phyloP scores from a whole-genome alignment of 2,888 invertebrate species.

The Pterobdella sp. region DNA sequence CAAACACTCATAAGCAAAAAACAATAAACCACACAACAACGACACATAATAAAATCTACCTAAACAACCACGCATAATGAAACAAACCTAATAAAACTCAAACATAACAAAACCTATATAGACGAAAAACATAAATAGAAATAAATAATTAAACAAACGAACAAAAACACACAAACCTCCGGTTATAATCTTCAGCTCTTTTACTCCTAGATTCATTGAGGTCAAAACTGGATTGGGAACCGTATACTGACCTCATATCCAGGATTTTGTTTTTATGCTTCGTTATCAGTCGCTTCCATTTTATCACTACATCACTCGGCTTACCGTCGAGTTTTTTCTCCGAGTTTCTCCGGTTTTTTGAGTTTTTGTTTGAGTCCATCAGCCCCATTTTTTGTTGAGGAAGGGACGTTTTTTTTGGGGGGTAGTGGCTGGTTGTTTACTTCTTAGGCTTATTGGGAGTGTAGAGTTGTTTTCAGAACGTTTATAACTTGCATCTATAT shows the following conservation, averaged over 20 bases:
- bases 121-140: background rate
- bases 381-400: no score
- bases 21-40: no score
- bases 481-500: no score
- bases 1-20: background rate
- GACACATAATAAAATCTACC: no score
- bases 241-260: background rate
- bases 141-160: background rate
- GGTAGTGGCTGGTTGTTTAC: no score
- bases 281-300: slow-evolving; percentile 17
- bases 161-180: background rate
- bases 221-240: background rate
- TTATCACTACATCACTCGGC: no score
- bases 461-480: no score
- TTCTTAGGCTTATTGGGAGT: no score
- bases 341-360: background rate
- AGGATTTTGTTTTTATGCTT: slow-evolving; percentile 22
- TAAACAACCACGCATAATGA: background rate
- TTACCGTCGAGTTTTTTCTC: background rate
- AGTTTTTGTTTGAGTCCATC: background rate
- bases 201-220: background rate
- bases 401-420: no score
- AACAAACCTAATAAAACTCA: background rate
- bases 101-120: background rate
- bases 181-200: background rate